Conservation (phyloP, 2,888 invertebrate genomes). For the Lycocerus yunnanus region DNA sequence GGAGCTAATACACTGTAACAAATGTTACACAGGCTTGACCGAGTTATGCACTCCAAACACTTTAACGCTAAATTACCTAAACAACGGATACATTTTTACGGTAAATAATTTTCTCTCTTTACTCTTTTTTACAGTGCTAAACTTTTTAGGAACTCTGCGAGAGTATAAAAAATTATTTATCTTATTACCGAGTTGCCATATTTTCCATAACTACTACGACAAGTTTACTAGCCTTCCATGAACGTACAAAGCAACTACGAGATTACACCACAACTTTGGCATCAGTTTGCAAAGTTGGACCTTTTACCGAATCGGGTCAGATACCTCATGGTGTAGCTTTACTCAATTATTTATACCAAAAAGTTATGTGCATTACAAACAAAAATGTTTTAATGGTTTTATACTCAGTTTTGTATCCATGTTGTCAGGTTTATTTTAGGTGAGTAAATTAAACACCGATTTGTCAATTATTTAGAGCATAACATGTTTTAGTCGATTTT, state of each 20-base stretch:
- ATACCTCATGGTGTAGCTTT: constrained; percentile 61
- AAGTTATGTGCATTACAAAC: constrained; percentile 64
- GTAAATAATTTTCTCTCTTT: constrained; percentile 31
- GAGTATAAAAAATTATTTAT: constrained; percentile 63
- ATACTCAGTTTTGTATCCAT: constrained; percentile 55
- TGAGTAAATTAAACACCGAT: constrained; percentile 27
- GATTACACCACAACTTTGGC: constrained; percentile 61
- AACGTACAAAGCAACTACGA: constrained; percentile 58
- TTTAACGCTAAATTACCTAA: constrained; percentile 42
- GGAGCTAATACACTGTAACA: constrained; percentile 47
- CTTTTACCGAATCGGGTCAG: constrained; percentile 42
- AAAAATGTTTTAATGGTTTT: constrained; percentile 61
- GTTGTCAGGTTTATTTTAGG: constrained; percentile 53
- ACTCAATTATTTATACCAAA: constrained; percentile 68
- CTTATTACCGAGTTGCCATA: constrained; percentile 61
- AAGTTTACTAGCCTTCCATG: constrained; percentile 43
- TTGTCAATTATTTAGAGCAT: not conserved
- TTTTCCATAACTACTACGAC: constrained; percentile 44
- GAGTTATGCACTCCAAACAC: constrained; percentile 44
- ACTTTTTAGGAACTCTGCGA: constrained; percentile 64
- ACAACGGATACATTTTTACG: constrained; percentile 49
- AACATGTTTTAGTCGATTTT: constrained; percentile 58
- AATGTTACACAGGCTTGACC: constrained; percentile 49
- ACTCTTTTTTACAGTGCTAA: constrained; percentile 13
- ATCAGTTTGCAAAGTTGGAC: constrained; percentile 60